Percentiles rank a stretch among this genome's conserved stretches.
phyloP scores from a whole-genome alignment of 2,797 vertebrate genomes.

The Myiotriccus ornatus region DNA sequence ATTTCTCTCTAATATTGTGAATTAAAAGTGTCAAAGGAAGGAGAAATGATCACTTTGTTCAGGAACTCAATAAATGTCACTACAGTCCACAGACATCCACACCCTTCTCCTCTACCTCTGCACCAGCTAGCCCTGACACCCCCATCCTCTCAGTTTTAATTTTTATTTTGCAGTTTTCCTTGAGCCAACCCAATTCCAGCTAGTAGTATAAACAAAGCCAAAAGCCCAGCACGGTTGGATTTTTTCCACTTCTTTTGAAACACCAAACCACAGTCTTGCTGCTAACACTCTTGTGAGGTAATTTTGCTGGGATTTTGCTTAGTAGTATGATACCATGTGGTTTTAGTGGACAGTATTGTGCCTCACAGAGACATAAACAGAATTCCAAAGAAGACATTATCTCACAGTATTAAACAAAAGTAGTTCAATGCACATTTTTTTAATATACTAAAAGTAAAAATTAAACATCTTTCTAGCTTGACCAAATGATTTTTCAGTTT shows the following conservation, averaged over 20 bases:
- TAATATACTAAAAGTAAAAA: background rate
- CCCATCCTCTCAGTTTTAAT: background rate
- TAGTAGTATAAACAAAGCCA: conserved; percentile 13
- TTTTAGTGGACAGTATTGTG: background rate
- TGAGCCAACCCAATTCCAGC: background rate
- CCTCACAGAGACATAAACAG: background rate
- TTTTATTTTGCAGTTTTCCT: background rate
- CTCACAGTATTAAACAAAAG: background rate
- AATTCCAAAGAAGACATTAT: background rate
- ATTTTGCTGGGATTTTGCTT: conserved; percentile 25
- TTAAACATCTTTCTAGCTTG: background rate
- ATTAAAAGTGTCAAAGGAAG: background rate
- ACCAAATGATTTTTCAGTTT: background rate
- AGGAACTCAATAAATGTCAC: background rate
- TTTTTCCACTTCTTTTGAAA: conserved; percentile 21
- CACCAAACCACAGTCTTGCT: background rate
- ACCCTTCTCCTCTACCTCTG: background rate
- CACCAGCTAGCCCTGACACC: background rate
- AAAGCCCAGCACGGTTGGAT: conserved; percentile 7
- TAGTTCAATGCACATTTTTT: background rate
- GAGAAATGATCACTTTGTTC: background rate
- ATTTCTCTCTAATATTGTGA: background rate
- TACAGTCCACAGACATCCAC: background rate
- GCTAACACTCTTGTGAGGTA: background rate
- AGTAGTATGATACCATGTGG: background rate